phyloP scores from a whole-genome alignment of 2,888 invertebrate genomes.

The Calameuta pallipes region DNA sequence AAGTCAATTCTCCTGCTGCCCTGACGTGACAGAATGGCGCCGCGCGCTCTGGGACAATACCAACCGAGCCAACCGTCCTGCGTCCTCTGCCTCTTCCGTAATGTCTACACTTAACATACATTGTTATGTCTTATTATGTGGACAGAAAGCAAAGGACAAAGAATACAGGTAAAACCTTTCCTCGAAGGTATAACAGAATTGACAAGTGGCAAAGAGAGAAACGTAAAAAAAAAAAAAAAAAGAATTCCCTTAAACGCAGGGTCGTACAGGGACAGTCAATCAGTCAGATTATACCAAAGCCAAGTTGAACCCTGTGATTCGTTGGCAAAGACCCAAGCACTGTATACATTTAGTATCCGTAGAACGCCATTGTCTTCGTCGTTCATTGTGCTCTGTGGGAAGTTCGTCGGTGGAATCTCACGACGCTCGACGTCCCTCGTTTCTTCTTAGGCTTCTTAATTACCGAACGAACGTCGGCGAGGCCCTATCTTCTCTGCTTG shows the following conservation, averaged over 20 bases:
- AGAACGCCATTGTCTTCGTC: slow-evolving; percentile 28
- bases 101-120: slow-evolving; percentile 7
- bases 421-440: background rate
- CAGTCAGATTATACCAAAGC: background rate
- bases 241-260: background rate
- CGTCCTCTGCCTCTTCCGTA: slow-evolving; percentile 8
- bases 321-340: background rate
- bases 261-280: background rate
- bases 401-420: slow-evolving; percentile 10
- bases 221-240: background rate
- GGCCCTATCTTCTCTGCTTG: background rate
- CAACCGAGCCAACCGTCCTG: background rate
- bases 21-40: slow-evolving; percentile 30
- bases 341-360: background rate
- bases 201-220: background rate
- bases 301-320: background rate
- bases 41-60: slow-evolving; percentile 16
- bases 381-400: slow-evolving; percentile 40
- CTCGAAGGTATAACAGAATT: background rate
- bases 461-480: slow-evolving; percentile 15
- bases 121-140: background rate
- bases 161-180: background rate
- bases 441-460: slow-evolving; percentile 22
- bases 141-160: too few relatives aligned
- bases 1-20: background rate